phyloP scores from a whole-genome alignment of 2,888 invertebrate species.

The Temnothorax unifasciatus region DNA sequence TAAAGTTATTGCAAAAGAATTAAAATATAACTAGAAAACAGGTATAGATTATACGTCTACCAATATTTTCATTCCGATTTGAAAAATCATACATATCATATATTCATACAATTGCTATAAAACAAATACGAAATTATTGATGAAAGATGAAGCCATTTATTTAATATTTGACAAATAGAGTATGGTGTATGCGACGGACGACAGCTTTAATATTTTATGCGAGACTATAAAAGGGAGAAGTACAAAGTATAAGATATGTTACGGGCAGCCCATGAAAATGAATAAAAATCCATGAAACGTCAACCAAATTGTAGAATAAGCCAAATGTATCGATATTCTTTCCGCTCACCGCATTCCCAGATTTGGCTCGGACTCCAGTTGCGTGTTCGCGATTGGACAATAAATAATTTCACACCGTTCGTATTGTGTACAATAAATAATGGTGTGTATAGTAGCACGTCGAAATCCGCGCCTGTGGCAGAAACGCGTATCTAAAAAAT shows the following conservation, averaged over 20 bases:
- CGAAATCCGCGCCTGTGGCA: slow-evolving; percentile 58
- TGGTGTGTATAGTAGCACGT: slow-evolving; percentile 24
- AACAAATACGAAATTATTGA: slow-evolving; percentile 1
- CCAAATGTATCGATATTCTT: slow-evolving; percentile 28
- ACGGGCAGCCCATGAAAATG: not conserved
- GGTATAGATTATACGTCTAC: not conserved
- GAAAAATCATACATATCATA: not conserved
- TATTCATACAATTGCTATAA: not conserved
- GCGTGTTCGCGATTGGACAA: slow-evolving; percentile 25
- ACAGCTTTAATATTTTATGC: slow-evolving; percentile 16
- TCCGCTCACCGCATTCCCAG: slow-evolving; percentile 3
- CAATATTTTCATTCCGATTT: slow-evolving; percentile 8
- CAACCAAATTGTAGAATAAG: slow-evolving; percentile 27
- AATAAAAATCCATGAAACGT: slow-evolving; percentile 28
- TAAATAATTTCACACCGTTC: slow-evolving; percentile 45
- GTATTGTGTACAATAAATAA: slow-evolving; percentile 41
- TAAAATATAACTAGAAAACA: slow-evolving; percentile 36
- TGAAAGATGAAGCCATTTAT: slow-evolving; percentile 20
- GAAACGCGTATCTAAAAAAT: slow-evolving; percentile 65
- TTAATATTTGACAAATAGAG: slow-evolving; percentile 38
- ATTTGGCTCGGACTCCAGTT: slow-evolving; percentile 29
- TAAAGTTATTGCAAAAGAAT: slow-evolving; percentile 27
- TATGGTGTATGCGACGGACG: not conserved
- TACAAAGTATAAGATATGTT: slow-evolving; percentile 16
- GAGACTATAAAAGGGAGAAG: slow-evolving; percentile 19